Percentiles rank a stretch among this genome's conserved stretches.
phyloP scores from a whole-genome alignment of 2,113 vertebrate genomes.

The Micronycteris hirsuta region DNA sequence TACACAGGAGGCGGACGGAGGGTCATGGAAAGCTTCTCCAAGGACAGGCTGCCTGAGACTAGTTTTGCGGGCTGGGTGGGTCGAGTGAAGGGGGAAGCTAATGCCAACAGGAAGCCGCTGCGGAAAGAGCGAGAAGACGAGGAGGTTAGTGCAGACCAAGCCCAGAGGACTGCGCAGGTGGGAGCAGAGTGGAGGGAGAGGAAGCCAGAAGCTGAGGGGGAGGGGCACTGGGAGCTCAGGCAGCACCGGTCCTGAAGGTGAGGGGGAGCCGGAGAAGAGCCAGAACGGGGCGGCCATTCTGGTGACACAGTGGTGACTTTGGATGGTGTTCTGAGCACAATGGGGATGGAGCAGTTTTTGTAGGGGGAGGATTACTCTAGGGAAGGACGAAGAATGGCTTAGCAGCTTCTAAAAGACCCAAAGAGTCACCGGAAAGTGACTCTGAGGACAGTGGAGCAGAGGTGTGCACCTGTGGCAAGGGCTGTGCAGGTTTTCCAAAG shows the following conservation, averaged over 20 bases:
- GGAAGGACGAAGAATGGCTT: not conserved
- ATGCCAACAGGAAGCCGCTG: not conserved
- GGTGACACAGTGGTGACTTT: not conserved
- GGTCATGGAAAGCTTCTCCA: too few species aligned
- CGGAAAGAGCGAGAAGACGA: not conserved
- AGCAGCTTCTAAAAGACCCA: not conserved
- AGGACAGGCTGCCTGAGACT: not conserved
- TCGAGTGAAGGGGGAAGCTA: not conserved
- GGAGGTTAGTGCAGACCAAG: not conserved
- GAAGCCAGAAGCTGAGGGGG: not conserved
- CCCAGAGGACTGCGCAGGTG: not conserved
- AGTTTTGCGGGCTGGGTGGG: not conserved
- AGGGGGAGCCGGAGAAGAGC: not conserved
- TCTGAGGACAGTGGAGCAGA: not conserved
- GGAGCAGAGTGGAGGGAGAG: not conserved
- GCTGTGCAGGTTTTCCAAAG: not conserved
- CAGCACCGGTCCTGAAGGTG: rapidly evolving
- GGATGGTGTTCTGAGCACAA: not conserved
- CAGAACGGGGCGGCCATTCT: not conserved
- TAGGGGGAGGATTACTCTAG: not conserved
- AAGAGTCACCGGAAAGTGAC: not conserved
- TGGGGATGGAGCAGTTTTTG: not conserved
- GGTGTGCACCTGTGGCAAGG: not conserved
- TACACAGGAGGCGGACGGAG: rapidly evolving
- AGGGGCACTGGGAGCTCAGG: not conserved